Evolutionary conservation across 2,888 invertebrate genomes (phyloP).

Genomic region (Perdita meconis): DNA sequence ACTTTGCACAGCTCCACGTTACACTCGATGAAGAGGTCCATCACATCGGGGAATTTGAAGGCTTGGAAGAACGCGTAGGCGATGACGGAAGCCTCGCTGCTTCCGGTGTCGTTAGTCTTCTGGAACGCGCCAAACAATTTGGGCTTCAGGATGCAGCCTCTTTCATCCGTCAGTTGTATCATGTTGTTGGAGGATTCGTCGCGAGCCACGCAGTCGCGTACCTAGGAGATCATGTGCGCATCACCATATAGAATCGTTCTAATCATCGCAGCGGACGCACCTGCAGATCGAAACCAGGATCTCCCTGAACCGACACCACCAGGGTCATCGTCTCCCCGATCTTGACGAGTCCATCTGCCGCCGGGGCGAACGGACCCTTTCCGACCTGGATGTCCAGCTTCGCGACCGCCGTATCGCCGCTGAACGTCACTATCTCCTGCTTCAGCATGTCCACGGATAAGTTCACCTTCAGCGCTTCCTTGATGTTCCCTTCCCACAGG

Average conservation of each 20-base stretch:
- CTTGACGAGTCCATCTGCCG: constrained; percentile 91
- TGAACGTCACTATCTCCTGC: constrained; percentile 92
- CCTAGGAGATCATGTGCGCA: constrained; percentile 78
- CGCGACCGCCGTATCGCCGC: constrained; percentile 93
- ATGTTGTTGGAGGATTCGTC: constrained; percentile 89
- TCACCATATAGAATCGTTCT: background rate
- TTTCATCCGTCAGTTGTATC: constrained; percentile 89
- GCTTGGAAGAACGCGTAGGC: constrained; percentile 92
- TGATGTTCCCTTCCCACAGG: constrained; percentile 92
- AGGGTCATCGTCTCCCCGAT: constrained; percentile 93
- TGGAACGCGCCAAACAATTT: constrained; percentile 93
- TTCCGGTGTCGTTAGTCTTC: constrained; percentile 90
- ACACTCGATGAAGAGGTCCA: constrained; percentile 93
- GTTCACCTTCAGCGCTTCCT: constrained; percentile 90
- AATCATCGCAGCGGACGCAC: constrained; percentile 55
- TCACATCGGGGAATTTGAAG: constrained; percentile 93
- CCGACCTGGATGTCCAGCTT: constrained; percentile 91
- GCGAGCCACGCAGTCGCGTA: constrained; percentile 91
- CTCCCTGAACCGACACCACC: constrained; percentile 92
- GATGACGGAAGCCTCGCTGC: constrained; percentile 90
- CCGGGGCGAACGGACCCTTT: constrained; percentile 90
- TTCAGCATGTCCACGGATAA: constrained; percentile 92
- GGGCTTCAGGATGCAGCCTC: constrained; percentile 91
- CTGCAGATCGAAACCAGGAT: constrained; percentile 91
- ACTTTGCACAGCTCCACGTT: constrained; percentile 93